phyloP scores from a whole-genome alignment of 2,888 invertebrate species.

The Galerucella pusilla region DNA sequence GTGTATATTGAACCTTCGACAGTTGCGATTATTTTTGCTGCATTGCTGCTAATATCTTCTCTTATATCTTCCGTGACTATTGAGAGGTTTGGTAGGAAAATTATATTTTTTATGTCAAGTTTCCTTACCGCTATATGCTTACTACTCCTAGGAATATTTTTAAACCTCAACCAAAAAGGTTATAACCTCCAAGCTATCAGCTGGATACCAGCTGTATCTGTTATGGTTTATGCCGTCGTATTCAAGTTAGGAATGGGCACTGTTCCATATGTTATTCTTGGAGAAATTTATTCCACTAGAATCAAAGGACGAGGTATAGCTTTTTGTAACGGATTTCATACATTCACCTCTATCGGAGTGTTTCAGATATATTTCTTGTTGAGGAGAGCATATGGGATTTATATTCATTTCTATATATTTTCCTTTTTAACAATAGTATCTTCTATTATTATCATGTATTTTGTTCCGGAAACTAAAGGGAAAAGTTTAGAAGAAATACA shows the following conservation, averaged over 20 bases:
- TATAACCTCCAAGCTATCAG: constrained; percentile 47
- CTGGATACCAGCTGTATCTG: constrained; percentile 54
- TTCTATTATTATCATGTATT: constrained; percentile 38
- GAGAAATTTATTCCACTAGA: constrained; percentile 59
- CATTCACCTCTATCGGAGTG: constrained; percentile 54
- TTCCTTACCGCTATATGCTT: constrained; percentile 55
- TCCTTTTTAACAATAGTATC: constrained; percentile 52
- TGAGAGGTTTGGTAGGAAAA: constrained; percentile 57
- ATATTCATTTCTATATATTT: constrained; percentile 58
- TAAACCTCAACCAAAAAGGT: constrained; percentile 52
- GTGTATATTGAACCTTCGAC: constrained; percentile 51
- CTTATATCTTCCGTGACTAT: constrained; percentile 52
- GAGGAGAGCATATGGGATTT: constrained; percentile 51
- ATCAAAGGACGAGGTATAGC: constrained; percentile 61
- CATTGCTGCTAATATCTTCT: constrained; percentile 56
- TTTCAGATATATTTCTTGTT: constrained; percentile 55
- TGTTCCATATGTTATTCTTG: constrained; percentile 59
- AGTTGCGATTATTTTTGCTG: constrained; percentile 57
- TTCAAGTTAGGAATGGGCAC: constrained; percentile 59
- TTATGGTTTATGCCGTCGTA: constrained; percentile 56
- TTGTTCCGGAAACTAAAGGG: constrained; percentile 58
- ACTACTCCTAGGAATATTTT: constrained; percentile 55
- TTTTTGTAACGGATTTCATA: constrained; percentile 56
- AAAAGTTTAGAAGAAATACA: constrained; percentile 57
- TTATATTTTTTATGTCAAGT: constrained; percentile 54